Percentiles rank a stretch among this genome's conserved stretches.
Conservation (phyloP, 2,797 vertebrate genomes). For the Harpagifer antarcticus region DNA sequence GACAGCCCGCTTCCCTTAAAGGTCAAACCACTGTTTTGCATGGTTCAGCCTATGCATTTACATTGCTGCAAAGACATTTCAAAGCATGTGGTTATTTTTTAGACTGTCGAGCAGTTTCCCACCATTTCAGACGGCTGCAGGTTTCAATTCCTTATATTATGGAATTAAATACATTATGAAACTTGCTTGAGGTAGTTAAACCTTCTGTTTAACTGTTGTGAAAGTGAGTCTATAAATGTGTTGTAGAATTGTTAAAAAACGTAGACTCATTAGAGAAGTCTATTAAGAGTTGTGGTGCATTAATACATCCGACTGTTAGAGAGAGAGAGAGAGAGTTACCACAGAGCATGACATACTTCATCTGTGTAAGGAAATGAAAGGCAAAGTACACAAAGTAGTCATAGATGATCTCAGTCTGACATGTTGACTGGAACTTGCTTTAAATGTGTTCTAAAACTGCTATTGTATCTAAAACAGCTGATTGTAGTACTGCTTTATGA, state of each 20-base stretch:
- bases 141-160: background rate
- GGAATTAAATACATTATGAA: background rate
- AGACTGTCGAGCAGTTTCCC: background rate
- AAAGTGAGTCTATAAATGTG: background rate
- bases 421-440: background rate
- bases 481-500: background rate
- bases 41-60: slow-evolving; percentile 1
- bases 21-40: slow-evolving; percentile 8
- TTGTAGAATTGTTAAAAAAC: background rate
- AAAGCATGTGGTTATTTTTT: background rate
- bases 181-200: background rate
- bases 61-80: background rate
- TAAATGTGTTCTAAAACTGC: background rate
- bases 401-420: background rate
- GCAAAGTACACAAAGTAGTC: background rate
- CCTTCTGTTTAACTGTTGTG: background rate
- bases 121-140: background rate
- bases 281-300: background rate
- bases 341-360: background rate
- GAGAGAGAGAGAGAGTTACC: background rate
- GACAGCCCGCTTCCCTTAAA: slow-evolving; percentile 6
- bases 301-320: background rate
- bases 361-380: background rate
- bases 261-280: background rate
- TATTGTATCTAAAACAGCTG: background rate